Evolutionary conservation across 2,888 invertebrate genomes (phyloP).

Genomic region (Phyllotreta striolata): DNA sequence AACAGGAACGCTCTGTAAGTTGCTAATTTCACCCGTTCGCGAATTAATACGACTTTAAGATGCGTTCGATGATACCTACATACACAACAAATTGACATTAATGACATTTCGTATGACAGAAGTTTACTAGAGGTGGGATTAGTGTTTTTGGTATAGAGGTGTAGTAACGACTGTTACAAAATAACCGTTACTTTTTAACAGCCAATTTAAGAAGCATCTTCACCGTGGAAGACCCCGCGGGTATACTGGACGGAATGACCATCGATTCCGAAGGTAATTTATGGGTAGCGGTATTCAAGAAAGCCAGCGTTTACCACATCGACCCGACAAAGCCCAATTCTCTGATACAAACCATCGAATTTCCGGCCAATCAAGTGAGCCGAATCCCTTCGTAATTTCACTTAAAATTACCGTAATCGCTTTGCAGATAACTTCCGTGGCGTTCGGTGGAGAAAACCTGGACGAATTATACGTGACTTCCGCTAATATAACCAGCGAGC

Average conservation of each 20-base stretch:
- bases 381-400: not conserved
- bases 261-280: constrained; percentile 80
- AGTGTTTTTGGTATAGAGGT: too few species aligned
- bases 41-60: too few species aligned
- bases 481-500: constrained; percentile 36
- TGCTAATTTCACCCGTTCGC: constrained; percentile 29
- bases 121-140: too few species aligned
- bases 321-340: constrained; percentile 65
- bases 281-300: constrained; percentile 80
- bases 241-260: constrained; percentile 76
- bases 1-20: constrained; percentile 61
- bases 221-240: constrained; percentile 58
- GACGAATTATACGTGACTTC: constrained; percentile 46
- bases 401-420: not conserved
- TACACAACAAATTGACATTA: too few species aligned
- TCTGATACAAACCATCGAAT: constrained; percentile 66
- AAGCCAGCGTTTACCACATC: constrained; percentile 67
- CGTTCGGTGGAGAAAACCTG: constrained; percentile 45
- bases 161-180: too few species aligned
- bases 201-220: constrained; percentile 70
- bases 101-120: too few species aligned
- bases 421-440: constrained; percentile 40
- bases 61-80: too few species aligned
- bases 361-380: constrained; percentile 71
- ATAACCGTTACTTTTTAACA: too few species aligned